Conservation (phyloP, 2,888 invertebrate species). For the Prosapia bicincta region DNA sequence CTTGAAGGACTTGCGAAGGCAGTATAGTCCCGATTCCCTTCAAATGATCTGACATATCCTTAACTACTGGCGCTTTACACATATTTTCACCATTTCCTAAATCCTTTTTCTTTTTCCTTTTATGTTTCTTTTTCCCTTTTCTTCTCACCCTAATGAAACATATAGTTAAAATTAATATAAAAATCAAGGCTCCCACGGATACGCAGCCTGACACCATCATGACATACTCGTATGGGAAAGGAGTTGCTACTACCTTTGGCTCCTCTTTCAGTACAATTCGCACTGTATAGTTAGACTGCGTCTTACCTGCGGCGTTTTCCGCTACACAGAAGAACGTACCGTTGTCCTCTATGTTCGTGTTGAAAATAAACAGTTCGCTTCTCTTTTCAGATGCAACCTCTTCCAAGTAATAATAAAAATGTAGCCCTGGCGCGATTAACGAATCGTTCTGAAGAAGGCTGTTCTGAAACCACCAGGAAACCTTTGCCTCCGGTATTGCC, state of each 20-base stretch:
- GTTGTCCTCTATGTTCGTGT: conserved; percentile 74
- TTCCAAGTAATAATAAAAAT: conserved; percentile 67
- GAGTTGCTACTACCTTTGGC: conserved; percentile 63
- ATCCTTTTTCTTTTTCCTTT: conserved; percentile 59
- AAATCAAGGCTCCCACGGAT: conserved; percentile 61
- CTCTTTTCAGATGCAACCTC: conserved; percentile 69
- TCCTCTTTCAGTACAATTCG: conserved; percentile 70
- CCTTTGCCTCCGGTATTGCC: conserved; percentile 75
- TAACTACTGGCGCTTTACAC: conserved; percentile 35
- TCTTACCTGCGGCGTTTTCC: conserved; percentile 77
- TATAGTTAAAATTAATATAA: conserved; percentile 44
- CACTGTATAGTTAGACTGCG: conserved; percentile 77
- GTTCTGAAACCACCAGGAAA: conserved; percentile 82
- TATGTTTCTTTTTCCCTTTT: conserved; percentile 56
- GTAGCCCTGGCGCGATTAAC: conserved; percentile 60
- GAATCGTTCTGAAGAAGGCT: conserved; percentile 75
- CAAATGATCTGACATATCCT: conserved; percentile 49
- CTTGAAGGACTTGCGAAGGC: conserved; percentile 38
- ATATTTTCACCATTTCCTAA: conserved; percentile 49
- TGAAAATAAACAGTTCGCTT: conserved; percentile 75
- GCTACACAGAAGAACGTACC: conserved; percentile 84
- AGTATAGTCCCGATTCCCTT: conserved; percentile 41
- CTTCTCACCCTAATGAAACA: conserved; percentile 44
- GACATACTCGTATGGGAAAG: conserved; percentile 67
- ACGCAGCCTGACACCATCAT: conserved; percentile 65